Evolutionary conservation across 1,140 invertebrate genomes (phyloP).

Genomic region (Drosophila nikananu): DNA sequence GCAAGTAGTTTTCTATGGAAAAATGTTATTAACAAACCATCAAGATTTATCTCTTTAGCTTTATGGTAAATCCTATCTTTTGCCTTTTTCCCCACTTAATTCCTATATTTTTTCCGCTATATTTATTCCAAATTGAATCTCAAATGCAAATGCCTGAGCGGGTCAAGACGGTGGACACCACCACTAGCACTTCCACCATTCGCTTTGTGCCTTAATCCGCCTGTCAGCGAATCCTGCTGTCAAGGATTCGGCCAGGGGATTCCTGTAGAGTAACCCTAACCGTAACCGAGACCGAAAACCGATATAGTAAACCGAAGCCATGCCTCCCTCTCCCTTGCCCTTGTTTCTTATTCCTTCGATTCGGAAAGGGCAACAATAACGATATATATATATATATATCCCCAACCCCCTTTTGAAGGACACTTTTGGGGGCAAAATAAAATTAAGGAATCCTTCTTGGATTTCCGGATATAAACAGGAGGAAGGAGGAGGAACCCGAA

Average conservation of each 20-base stretch:
- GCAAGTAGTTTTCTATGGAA: too few species aligned
- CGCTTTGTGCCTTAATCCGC: conserved; percentile 64
- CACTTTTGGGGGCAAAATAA: conserved; percentile 41
- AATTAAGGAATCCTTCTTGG: conserved; percentile 27
- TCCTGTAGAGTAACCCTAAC: conserved; percentile 34
- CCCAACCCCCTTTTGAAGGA: not conserved
- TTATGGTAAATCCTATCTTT: not conserved
- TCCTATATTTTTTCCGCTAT: conserved; percentile 4
- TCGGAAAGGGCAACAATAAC: not conserved
- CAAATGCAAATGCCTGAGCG: conserved; percentile 3
- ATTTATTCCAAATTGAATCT: conserved; percentile 4
- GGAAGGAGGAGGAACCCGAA: not conserved
- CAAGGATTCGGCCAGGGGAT: conserved; percentile 44
- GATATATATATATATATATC: not conserved
- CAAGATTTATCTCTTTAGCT: too few species aligned
- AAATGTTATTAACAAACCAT: too few species aligned
- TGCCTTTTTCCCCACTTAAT: not conserved
- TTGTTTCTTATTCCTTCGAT: conserved; percentile 9
- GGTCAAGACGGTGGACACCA: conserved; percentile 49
- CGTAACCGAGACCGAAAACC: conserved; percentile 39
- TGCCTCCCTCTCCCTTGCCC: not conserved
- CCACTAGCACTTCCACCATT: conserved; percentile 26
- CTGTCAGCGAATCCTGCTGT: conserved; percentile 48
- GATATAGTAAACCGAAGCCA: conserved; percentile 31
- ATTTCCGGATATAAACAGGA: not conserved